Conservation (phyloP, 2,113 vertebrate genomes). For the Periophthalmus modestus region DNA sequence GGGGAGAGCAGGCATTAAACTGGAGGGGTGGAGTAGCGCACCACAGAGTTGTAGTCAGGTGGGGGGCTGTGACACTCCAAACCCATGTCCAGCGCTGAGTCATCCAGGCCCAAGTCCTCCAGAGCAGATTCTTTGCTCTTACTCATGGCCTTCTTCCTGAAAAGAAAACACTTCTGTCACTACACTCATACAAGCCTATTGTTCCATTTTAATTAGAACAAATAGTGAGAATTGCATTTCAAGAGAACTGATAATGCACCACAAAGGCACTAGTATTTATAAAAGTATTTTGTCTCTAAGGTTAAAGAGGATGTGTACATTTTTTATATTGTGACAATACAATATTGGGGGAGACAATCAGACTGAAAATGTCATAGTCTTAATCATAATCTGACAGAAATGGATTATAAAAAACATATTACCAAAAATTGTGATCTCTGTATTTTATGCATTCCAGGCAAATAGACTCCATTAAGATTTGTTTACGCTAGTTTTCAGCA, state of each 20-base stretch:
- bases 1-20: conserved; percentile 69
- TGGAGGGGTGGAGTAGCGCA: conserved; percentile 87
- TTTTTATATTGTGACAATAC: neutral
- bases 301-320: neutral
- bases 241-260: neutral
- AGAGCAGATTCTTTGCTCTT: conserved; percentile 89
- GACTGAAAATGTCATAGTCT: no score
- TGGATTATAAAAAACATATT: no score
- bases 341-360: no score
- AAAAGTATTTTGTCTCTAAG: neutral
- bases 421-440: no score
- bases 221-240: neutral
- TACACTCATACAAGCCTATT: neutral
- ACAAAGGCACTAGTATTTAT: neutral
- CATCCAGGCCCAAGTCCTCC: conserved; percentile 82
- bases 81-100: conserved; percentile 81
- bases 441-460: no score
- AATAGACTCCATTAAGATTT: no score
- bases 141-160: conserved; percentile 83
- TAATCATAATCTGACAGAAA: no score
- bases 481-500: no score
- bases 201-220: neutral
- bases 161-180: conserved; percentile 13
- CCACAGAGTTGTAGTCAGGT: conserved; percentile 89
- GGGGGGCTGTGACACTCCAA: conserved; percentile 93